A percentile compares a stretch with the other conserved stretches of the same genome.
These are phyloP conservation scores for Alcedo atthis DNA, from an alignment of 2,797 vertebrate species.

Conservation along the genomic window DNA sequence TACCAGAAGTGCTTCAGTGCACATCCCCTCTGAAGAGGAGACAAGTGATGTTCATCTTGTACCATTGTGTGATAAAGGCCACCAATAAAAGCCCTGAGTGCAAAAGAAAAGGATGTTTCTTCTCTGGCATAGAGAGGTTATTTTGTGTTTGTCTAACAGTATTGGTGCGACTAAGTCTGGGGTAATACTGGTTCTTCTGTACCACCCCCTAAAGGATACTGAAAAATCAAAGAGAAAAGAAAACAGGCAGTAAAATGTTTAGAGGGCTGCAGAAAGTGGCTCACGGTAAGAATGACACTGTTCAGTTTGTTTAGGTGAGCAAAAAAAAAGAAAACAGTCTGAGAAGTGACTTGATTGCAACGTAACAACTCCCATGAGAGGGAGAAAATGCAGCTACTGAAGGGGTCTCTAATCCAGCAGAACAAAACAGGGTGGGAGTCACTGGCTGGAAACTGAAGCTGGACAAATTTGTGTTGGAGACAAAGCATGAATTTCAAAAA, in stretches of 20 bases:
- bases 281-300: not conserved
- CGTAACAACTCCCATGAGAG: not conserved
- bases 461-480: not conserved
- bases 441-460: not conserved
- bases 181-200: not conserved
- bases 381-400: not conserved
- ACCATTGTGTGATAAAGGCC: not conserved
- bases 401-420: not conserved
- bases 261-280: not conserved
- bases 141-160: not conserved
- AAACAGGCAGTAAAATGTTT: not conserved
- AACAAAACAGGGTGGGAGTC: not conserved
- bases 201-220: not conserved
- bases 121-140: not conserved
- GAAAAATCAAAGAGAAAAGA: not conserved
- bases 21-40: not conserved
- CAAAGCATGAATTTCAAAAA: not conserved
- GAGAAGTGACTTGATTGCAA: not conserved
- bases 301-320: not conserved
- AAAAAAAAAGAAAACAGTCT: not conserved
- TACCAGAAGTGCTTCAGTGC: not conserved
- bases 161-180: not conserved
- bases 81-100: not conserved
- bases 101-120: not conserved
- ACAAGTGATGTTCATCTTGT: not conserved